Evolutionary conservation across 2,888 invertebrate species (phyloP).

Genomic region (Tyria jacobaeae): DNA sequence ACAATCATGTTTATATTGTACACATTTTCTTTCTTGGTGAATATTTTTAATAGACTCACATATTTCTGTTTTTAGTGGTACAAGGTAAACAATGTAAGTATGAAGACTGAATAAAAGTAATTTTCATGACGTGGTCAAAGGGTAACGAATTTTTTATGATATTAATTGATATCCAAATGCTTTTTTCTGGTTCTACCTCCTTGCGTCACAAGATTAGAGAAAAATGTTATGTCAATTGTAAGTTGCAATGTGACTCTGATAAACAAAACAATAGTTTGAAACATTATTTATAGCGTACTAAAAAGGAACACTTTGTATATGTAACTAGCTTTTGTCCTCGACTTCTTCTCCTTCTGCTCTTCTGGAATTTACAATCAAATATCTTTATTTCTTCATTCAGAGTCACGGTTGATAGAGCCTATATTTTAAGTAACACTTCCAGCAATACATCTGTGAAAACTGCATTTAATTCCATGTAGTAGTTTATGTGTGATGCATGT

Average conservation of each 20-base stretch:
- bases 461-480: too few species aligned
- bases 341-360: too few species aligned
- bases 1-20: too few species aligned
- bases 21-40: too few species aligned
- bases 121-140: constrained; percentile 48
- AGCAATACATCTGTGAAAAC: too few species aligned
- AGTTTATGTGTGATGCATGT: too few species aligned
- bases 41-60: constrained; percentile 21
- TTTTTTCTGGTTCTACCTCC: constrained; percentile 23
- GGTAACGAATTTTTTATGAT: constrained; percentile 26
- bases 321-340: too few species aligned
- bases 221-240: too few species aligned
- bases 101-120: constrained; percentile 48
- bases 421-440: too few species aligned
- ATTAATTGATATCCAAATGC: constrained; percentile 16
- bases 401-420: too few species aligned
- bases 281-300: neutral
- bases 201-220: neutral
- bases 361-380: too few species aligned
- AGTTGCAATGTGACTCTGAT: neutral
- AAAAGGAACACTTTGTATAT: neutral
- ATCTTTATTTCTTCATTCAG: too few species aligned
- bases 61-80: constrained; percentile 20
- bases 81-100: constrained; percentile 41
- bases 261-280: neutral